These are phyloP conservation scores for Brachionus rubens DNA, from an alignment of 1,140 invertebrate species.

Conservation along the genomic window DNA sequence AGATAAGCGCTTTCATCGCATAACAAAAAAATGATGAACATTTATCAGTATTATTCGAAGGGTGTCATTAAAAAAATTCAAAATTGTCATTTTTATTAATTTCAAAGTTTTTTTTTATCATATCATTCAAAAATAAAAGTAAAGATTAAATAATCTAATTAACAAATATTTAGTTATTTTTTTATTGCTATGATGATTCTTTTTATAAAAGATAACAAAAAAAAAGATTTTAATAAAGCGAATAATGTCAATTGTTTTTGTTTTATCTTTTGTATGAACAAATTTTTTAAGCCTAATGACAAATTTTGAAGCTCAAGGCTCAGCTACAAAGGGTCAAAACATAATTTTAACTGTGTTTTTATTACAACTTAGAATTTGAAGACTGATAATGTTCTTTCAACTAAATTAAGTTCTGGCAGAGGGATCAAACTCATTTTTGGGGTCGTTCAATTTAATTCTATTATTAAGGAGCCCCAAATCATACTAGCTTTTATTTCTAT, in stretches of 20 bases:
- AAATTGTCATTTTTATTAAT: slow-evolving; percentile 44
- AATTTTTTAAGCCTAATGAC: background rate
- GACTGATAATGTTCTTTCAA: no score
- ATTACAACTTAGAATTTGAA: no score
- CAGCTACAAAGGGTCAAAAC: no score
- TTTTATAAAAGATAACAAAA: slow-evolving; percentile 24
- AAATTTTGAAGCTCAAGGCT: no score
- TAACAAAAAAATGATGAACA: background rate
- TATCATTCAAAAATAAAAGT: slow-evolving; percentile 29
- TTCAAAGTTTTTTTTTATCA: slow-evolving; percentile 42
- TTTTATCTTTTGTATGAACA: background rate
- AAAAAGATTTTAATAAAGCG: background rate
- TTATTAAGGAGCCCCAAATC: no score
- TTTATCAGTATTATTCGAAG: no score
- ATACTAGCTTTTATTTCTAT: no score
- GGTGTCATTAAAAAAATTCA: background rate
- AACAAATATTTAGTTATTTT: slow-evolving; percentile 45
- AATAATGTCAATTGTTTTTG: no score
- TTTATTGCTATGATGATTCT: slow-evolving; percentile 38
- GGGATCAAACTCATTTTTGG: no score
- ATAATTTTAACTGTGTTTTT: no score
- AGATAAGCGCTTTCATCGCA: background rate
- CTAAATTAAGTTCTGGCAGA: no score
- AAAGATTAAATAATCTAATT: slow-evolving; percentile 45
- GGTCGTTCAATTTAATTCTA: no score